Base-by-base conservation (phyloP, 2,113 vertebrate species). In the Sebastes schlegelii region DNA sequence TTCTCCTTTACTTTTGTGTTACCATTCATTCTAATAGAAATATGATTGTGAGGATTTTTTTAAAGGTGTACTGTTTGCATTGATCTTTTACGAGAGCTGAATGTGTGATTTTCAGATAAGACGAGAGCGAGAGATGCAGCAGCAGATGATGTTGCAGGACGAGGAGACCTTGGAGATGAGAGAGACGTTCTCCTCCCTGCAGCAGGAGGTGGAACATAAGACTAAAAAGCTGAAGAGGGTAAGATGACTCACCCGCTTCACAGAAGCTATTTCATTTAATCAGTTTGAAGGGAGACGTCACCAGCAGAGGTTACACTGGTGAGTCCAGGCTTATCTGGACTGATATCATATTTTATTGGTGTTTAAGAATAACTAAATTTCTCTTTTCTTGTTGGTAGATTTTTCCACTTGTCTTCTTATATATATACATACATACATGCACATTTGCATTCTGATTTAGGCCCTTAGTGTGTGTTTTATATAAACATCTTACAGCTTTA, bases 201-300 rank as follows among this genome's bases (percentile, higher is more conserved):
- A 99, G 91, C 98, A 99, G 92, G 98, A 99, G 92, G 97, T 99
- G 83, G 98, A 99, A 85, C 95, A 98, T 63, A 99, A 99, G 90
- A 99, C 98, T 89, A 98, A 98, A 94, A 99, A 99, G 83, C 97
- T 99, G 81, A 98, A 97, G 88, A 97, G 97, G 97, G 98, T 95
- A 58, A 77, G 84, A 85, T 86, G 78, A 85, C 77, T 86, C 88
- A 70, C 17, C 34, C n/a, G 46, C 34, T 79, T 77, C 43, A 12
- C 14, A 12, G 40, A n/a, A 75, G 4, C 46, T 51, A 19, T 61
- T 6, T 64, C 21, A 63, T 64, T 48, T 5, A 63, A 80, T 73
- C 57, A 86, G 4, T 21, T 52, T 48, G 17, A 14, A 23, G 46
- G 26, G 40, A 54, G 34, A 74, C 6, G 6, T 62, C 19, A 19